phyloP scores from a whole-genome alignment of 2,113 vertebrate species.

The Eupsittula cactorum region DNA sequence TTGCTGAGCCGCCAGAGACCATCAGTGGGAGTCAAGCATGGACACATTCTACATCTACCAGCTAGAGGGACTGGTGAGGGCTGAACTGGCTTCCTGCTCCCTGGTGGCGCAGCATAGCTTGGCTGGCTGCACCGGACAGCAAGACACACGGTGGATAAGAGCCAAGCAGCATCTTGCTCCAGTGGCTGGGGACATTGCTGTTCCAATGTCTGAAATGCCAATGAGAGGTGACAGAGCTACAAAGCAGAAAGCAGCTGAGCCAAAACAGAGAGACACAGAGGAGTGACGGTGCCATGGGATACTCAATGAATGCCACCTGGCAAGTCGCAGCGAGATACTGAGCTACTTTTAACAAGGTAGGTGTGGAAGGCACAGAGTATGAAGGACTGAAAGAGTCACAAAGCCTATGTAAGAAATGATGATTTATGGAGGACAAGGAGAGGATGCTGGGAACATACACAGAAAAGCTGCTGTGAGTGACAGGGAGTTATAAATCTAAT shows the following conservation, averaged over 20 bases:
- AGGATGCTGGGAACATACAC: not conserved
- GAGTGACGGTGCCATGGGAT: not conserved
- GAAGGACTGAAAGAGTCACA: not conserved
- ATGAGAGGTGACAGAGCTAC: not conserved
- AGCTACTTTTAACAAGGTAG: not conserved
- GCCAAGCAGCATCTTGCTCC: not conserved
- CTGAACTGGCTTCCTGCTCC: not conserved
- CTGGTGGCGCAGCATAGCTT: fast-evolving
- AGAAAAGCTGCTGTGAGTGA: not conserved
- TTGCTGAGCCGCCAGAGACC: not conserved
- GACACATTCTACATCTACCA: not conserved
- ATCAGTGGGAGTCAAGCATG: fast-evolving
- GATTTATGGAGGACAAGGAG: not conserved
- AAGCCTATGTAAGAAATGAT: not conserved
- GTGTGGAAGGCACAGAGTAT: not conserved
- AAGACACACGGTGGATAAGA: not conserved
- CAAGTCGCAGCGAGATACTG: not conserved
- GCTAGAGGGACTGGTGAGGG: not conserved
- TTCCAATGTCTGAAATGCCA: not conserved
- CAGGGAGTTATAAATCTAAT: not conserved
- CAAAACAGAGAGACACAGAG: not conserved
- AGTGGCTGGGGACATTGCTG: not conserved
- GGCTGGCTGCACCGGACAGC: not conserved
- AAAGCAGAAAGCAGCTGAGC: not conserved
- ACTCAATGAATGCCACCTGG: not conserved